These are phyloP conservation scores for Conus canariensis DNA, from an alignment of 2,888 invertebrate species.

Conservation along the genomic window DNA sequence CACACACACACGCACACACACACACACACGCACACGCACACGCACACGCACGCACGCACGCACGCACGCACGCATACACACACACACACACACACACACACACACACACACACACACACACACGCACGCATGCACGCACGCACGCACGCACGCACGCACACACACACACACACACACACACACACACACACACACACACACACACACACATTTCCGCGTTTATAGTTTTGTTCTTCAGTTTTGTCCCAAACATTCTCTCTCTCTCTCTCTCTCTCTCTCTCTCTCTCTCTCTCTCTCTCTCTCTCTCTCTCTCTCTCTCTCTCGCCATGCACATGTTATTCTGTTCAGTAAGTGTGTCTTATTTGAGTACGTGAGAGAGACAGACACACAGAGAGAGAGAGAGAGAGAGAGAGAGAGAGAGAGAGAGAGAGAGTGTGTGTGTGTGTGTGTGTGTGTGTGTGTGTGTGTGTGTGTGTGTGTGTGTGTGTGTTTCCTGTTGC, in stretches of 20 bases:
- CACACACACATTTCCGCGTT: neutral
- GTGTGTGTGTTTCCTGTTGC: neutral
- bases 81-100: neutral
- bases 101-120: neutral
- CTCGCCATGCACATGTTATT: no score
- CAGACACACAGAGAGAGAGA: no score
- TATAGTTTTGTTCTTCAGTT: no score
- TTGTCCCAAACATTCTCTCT: no score
- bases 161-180: neutral
- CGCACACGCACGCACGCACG: neutral
- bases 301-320: no score
- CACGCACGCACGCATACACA: neutral
- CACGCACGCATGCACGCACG: neutral
- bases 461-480: slow-evolving; percentile 11
- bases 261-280: no score
- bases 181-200: neutral
- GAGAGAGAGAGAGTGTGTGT: neutral
- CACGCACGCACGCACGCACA: neutral
- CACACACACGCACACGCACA: neutral
- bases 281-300: no score
- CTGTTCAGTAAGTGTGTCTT: neutral
- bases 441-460: slow-evolving; percentile 11
- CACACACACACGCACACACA: neutral
- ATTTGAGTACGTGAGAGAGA: neutral
- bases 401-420: no score